phyloP scores from a whole-genome alignment of 2,797 vertebrate species.

The Esox masquinongy region DNA sequence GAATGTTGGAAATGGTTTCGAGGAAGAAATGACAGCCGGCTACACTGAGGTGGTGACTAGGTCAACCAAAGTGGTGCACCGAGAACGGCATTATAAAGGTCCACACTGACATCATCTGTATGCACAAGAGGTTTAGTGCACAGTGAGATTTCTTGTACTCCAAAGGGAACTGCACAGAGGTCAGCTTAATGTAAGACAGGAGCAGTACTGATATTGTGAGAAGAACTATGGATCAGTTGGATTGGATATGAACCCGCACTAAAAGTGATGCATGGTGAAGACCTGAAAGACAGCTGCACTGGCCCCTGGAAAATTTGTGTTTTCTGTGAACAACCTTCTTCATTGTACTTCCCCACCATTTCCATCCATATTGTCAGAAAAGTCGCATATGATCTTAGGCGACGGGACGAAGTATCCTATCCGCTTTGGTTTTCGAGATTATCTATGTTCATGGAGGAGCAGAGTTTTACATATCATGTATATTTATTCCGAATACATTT shows the following conservation, averaged over 20 bases:
- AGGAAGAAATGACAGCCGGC: conserved; percentile 13
- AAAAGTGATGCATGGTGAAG: conserved; percentile 5
- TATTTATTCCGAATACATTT: no score
- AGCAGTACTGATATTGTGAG: conserved; percentile 3
- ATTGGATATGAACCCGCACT: conserved; percentile 1
- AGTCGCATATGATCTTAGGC: not conserved
- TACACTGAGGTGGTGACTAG: conserved; percentile 12
- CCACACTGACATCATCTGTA: conserved; percentile 49
- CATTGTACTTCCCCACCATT: not conserved
- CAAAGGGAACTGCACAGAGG: conserved; percentile 38
- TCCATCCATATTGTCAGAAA: not conserved
- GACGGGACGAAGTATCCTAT: no score
- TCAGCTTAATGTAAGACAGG: conserved; percentile 29
- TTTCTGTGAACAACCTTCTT: not conserved
- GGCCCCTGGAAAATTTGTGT: not conserved
- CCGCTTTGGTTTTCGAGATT: no score
- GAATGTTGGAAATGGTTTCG: conserved; percentile 28
- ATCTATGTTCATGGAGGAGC: no score
- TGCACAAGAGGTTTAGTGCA: conserved; percentile 39
- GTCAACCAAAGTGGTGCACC: conserved; percentile 40
- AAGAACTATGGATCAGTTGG: conserved; percentile 4
- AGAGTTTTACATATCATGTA: no score
- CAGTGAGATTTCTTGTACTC: conserved; percentile 42
- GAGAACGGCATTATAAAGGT: conserved; percentile 35
- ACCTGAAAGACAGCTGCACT: not conserved